Base-by-base conservation (phyloP, 2,113 vertebrate species). In the Asarcornis scutulata region DNA sequence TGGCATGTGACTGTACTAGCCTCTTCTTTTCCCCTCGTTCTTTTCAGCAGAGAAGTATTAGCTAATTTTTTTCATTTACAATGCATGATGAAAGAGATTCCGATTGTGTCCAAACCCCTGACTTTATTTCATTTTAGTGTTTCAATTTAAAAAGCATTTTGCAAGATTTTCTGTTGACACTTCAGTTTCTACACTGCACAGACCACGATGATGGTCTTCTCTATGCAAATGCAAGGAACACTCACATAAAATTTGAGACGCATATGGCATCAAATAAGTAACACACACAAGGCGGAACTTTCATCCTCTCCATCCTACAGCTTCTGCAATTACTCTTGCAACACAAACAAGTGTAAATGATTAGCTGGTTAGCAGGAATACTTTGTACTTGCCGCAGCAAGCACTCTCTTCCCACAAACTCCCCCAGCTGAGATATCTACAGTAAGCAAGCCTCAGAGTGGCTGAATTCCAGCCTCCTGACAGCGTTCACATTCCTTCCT, bases 341-440 rank as follows among this genome's bases (percentile, higher is more conserved):
- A 52, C 56, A 89, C 7, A 50, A 73, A 86, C 42, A 88, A 87
- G 29, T 52, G 69, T 78, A 85, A 93, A 83, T 32, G 32, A 86
- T 93, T 95, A 93, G 72, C 55, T 88, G 34, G 40, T 32, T 94
- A 68, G 83, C 68, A 27, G 48, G 67, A 93, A 13, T 59, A 95
- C 60, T 96, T 83, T 68, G 84, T 60, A 48, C 80, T 85, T 7
- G 7, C 56, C 2, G 1, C 60, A 89, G 59, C 8, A 63, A 93
- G 64, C 53, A 31, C 10, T 93, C 86, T 85, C 69, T 91, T 64
- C 44, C 53, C 78, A 46, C 66, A 87, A 94, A 77, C 46, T 83
- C 27, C 75, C 48, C 68, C 82, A 91, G 69, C 31, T 52, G 62
- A 86, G 42, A 48, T 31, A 73, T 50, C 14, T 58, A 66, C n/a